These are phyloP conservation scores for Drosophila nr. medialis DNA, from an alignment of 2,888 invertebrate species.

Conservation along the genomic window DNA sequence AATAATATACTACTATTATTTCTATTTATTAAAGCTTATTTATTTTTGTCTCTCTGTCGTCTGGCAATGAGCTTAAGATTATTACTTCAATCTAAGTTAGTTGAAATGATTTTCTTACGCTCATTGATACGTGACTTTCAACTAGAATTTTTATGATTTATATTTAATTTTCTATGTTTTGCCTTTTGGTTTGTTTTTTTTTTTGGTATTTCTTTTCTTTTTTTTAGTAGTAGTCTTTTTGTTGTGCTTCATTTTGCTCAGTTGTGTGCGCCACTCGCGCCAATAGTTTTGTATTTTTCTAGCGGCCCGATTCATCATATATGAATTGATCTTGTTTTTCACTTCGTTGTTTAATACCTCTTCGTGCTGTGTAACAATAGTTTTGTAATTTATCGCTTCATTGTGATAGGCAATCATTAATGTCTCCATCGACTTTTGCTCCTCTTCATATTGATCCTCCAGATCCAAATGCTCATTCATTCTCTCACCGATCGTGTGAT, in stretches of 20 bases:
- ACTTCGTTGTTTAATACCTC: conserved; percentile 26
- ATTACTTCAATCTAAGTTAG: conserved; percentile 7
- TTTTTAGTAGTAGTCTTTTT: neutral
- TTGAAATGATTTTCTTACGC: conserved; percentile 33
- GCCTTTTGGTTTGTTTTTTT: neutral
- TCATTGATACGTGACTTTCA: conserved; percentile 1
- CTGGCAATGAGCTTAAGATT: conserved; percentile 17
- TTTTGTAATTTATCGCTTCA: conserved; percentile 72
- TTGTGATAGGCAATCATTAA: conserved; percentile 66
- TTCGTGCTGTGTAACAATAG: conserved; percentile 65
- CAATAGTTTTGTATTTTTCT: conserved; percentile 79
- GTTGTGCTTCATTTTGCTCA: neutral
- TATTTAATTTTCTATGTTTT: neutral
- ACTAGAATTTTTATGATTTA: neutral
- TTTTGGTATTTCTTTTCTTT: neutral
- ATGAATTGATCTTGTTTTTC: conserved; percentile 62
- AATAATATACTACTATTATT: neutral
- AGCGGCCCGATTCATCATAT: conserved; percentile 82
- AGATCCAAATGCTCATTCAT: conserved; percentile 71
- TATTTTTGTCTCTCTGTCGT: neutral
- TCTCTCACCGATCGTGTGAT: conserved; percentile 77
- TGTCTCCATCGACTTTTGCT: conserved; percentile 59
- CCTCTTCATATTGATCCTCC: conserved; percentile 53
- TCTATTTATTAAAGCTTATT: neutral
- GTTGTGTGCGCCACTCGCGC: conserved; percentile 60